phyloP scores from a whole-genome alignment of 2,113 vertebrate species.

The Rafetus swinhoei region DNA sequence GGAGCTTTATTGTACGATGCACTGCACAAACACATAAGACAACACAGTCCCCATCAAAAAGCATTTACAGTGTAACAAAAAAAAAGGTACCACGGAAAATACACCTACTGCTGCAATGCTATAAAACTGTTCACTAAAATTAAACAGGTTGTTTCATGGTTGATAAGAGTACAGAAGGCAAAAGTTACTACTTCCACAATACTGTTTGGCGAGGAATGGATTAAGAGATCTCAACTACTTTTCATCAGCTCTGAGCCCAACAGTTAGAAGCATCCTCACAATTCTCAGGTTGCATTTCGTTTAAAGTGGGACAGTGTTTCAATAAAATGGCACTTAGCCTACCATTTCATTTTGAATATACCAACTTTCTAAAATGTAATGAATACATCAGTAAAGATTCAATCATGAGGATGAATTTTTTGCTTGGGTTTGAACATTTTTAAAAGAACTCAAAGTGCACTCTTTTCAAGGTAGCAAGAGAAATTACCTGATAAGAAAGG shows the following conservation, averaged over 20 bases:
- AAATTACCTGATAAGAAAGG: neutral
- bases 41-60: neutral
- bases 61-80: neutral
- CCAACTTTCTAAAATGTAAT: neutral
- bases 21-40: neutral
- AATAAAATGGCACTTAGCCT: neutral
- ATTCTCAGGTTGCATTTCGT: too few species aligned
- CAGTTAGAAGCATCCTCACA: too few species aligned
- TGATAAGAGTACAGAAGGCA: neutral
- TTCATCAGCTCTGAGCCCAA: too few species aligned
- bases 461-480: neutral
- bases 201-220: neutral
- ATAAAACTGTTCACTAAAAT: neutral
- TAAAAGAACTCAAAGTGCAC: neutral
- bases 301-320: neutral
- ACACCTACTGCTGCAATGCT: neutral
- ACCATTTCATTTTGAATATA: neutral
- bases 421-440: neutral
- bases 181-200: neutral
- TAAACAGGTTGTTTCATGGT: neutral
- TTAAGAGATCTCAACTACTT: neutral
- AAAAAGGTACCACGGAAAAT: conserved; percentile 4
- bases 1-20: neutral
- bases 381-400: neutral
- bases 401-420: neutral